These are phyloP conservation scores for Euwallacea fornicatus DNA, from an alignment of 1,140 invertebrate species.

Conservation along the genomic window DNA sequence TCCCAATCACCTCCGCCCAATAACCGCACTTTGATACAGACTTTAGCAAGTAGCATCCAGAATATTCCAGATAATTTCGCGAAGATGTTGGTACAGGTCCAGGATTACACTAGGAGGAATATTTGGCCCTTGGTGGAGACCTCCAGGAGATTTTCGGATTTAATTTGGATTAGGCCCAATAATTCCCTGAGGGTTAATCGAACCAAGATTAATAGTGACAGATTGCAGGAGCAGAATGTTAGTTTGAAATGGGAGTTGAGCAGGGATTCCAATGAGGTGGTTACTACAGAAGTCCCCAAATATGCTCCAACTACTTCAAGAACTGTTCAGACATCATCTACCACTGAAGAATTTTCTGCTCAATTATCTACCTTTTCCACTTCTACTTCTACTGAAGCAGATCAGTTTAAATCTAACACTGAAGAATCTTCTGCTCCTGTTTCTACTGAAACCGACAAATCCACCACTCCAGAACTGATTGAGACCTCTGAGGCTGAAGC, in stretches of 20 bases:
- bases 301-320: too few relatives aligned
- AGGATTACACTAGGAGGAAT: conserved; percentile 34
- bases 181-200: conserved; percentile 10
- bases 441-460: not conserved
- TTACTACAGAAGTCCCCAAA: too few relatives aligned
- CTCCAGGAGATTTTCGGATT: conserved; percentile 9
- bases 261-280: conserved; percentile 4
- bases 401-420: not conserved
- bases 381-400: not conserved
- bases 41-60: conserved; percentile 31
- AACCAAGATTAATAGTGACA: conserved; percentile 1
- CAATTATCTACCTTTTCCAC: not conserved
- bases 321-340: too few relatives aligned
- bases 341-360: not conserved
- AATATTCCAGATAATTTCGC: conserved; percentile 32
- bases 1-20: not conserved
- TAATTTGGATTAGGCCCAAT: conserved; percentile 29
- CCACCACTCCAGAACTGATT: not conserved
- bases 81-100: conserved; percentile 29
- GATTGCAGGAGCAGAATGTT: conserved; percentile 16
- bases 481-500: not conserved
- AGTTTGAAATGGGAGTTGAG: conserved; percentile 8
- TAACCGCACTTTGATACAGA: conserved; percentile 26
- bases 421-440: not conserved
- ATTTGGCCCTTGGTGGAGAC: conserved; percentile 29